Evolutionary conservation across 2,888 invertebrate species (phyloP), one percentile per base, ranked within the genome.

Genomic region (Aphrophora alni): DNA sequence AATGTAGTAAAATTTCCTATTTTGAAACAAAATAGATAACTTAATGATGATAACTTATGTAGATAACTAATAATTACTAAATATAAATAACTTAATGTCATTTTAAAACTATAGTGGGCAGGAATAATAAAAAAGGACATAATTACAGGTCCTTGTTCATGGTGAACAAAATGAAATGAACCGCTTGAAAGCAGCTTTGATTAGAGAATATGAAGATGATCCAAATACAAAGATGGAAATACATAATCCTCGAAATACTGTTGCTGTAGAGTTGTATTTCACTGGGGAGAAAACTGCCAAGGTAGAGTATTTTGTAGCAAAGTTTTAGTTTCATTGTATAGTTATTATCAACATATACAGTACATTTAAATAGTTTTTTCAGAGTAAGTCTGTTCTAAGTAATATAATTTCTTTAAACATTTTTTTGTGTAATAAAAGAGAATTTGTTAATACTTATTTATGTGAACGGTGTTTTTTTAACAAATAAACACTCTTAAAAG

Each of bases 151-250:
- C 71, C 89, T 98, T 73, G 99, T 99, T 0, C 99, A 99, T 88
- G 99, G 99, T 0, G 99, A 99, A 88, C 97, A 97, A 89, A 99
- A 99, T 89, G 99, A 99, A 90, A 99, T 99, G 99, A 95, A 94
- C 0, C 93, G 99, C 0, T 90, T 99, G 80, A 98, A 98, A 89
- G 95, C 97, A 59, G 99, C 98, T 0, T 90, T 99, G 75, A 94
- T 96, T 86, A 91, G 99, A 21, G 98, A 99, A 88, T 98, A 98
- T 87, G 97, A 97, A 88, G 95, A 95, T 86, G 95, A 96, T 87
- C 92, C 93, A 0, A 92, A 90, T 82, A 93, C 95, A 0, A 92
- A 92, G n/a, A 95, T 98, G 86, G 92, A 94, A 86, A 93, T 99
- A 44, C 96, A 99, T 89, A 99, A 98, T 90, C 99, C 99, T 0